Percentiles rank a stretch among this genome's conserved stretches.
These are phyloP conservation scores for Aplocera efformata DNA, from an alignment of 2,888 invertebrate genomes.

Conservation along the genomic window DNA sequence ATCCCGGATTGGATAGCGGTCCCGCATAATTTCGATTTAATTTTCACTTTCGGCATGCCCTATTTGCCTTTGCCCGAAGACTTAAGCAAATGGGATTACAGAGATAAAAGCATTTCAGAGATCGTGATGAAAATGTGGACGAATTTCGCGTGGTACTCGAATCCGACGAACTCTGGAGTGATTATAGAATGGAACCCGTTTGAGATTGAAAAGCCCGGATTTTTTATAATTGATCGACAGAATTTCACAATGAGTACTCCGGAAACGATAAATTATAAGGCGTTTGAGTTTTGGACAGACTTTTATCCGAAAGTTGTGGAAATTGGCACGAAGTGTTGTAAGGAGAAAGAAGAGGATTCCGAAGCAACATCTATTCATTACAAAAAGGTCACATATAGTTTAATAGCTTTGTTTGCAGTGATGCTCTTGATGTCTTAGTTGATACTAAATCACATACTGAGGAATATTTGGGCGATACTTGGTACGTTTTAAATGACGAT, in stretches of 20 bases:
- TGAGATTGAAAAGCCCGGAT: slow-evolving; percentile 83
- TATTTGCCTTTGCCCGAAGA: slow-evolving; percentile 83
- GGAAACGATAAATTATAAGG: slow-evolving; percentile 85
- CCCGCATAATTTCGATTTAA: slow-evolving; percentile 90
- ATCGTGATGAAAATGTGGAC: slow-evolving; percentile 90
- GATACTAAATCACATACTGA: slow-evolving; percentile 31
- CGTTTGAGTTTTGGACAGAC: slow-evolving; percentile 91
- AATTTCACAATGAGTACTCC: slow-evolving; percentile 88
- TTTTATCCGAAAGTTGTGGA: slow-evolving; percentile 89
- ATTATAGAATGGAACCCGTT: slow-evolving; percentile 89
- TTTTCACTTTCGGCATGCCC: slow-evolving; percentile 91
- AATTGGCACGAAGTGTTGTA: slow-evolving; percentile 88
- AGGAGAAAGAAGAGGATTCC: slow-evolving; percentile 73
- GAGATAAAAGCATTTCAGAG: slow-evolving; percentile 89
- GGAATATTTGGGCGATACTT: no score
- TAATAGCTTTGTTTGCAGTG: slow-evolving; percentile 47
- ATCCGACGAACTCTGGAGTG: slow-evolving; percentile 85
- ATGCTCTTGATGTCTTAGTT: slow-evolving; percentile 51
- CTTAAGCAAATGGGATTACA: slow-evolving; percentile 85
- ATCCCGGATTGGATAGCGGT: slow-evolving; percentile 89
- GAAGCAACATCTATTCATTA: slow-evolving; percentile 45
- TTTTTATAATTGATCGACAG: slow-evolving; percentile 85
- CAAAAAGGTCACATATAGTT: slow-evolving; percentile 40
- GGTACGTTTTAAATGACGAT: no score
- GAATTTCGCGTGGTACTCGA: slow-evolving; percentile 87